phyloP scores from a whole-genome alignment of 2,797 vertebrate species.

The Lacerta viridis region DNA sequence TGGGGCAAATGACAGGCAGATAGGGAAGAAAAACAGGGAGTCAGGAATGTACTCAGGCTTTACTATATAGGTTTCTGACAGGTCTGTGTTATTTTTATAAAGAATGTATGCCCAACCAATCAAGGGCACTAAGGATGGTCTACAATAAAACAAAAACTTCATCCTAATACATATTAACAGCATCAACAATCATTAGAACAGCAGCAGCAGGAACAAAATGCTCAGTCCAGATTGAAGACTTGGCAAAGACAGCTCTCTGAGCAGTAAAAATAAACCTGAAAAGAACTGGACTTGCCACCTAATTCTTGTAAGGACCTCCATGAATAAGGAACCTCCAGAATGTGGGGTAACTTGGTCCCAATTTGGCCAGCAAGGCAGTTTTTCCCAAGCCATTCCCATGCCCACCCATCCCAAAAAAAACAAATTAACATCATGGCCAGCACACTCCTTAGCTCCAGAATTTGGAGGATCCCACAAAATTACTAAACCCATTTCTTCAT shows the following conservation, averaged over 20 bases:
- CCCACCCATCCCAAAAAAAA: not conserved
- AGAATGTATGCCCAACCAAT: not conserved
- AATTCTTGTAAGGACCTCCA: not conserved
- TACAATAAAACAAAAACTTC: not conserved
- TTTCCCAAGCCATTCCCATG: not conserved
- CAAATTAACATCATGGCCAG: not conserved
- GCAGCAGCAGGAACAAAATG: not conserved
- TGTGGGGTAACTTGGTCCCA: too few species aligned
- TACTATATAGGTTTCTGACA: not conserved
- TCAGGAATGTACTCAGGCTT: not conserved
- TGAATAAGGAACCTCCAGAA: too few species aligned
- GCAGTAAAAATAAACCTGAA: not conserved
- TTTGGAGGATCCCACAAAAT: not conserved
- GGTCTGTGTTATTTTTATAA: not conserved
- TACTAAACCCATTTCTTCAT: not conserved
- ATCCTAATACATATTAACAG: not conserved
- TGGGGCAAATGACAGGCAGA: not conserved
- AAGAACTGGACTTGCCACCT: not conserved
- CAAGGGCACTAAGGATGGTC: not conserved
- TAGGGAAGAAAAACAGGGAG: not conserved
- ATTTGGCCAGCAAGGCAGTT: too few species aligned
- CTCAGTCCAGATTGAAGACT: not conserved
- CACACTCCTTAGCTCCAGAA: not conserved
- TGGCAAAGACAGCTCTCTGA: not conserved
- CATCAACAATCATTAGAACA: not conserved